Conservation (phyloP, 92 coral and sea anemone species). For the Pocillopora meandrina region DNA sequence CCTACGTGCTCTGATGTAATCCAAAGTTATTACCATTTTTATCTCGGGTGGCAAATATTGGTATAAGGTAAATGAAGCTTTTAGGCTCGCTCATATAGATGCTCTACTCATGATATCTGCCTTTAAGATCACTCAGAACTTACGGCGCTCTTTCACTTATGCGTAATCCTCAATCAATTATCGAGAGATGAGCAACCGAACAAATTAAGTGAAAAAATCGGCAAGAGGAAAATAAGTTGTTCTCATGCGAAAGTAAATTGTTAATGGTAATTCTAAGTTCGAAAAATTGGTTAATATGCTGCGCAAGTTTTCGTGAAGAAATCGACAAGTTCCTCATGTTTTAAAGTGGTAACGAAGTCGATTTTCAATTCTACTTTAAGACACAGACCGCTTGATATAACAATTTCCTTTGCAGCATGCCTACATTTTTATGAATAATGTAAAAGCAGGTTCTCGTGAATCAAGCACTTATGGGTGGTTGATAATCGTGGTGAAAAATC, state of each 20-base stretch:
- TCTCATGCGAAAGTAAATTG: neutral
- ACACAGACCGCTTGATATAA: neutral
- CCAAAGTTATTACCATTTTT: constrained; percentile 22
- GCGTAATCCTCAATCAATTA: neutral
- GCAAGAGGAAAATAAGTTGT: neutral
- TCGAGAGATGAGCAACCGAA: neutral
- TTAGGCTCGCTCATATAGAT: constrained; percentile 3
- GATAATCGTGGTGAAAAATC: neutral
- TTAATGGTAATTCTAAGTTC: neutral
- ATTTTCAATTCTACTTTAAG: neutral
- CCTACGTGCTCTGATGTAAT: constrained; percentile 16
- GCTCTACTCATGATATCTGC: constrained; percentile 22
- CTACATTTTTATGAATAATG: neutral
- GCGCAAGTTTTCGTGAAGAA: neutral
- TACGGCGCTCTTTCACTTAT: neutral
- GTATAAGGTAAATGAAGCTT: constrained; percentile 15
- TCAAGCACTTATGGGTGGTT: neutral
- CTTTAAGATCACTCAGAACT: neutral
- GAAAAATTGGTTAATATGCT: neutral
- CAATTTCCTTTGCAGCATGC: neutral
- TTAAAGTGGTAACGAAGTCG: neutral
- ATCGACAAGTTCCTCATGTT: neutral
- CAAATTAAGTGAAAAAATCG: neutral
- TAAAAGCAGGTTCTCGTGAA: neutral
- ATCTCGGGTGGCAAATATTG: constrained; percentile 25